These are phyloP conservation scores for Danaus chrysippus DNA, from an alignment of 2,888 invertebrate genomes.

Conservation along the genomic window DNA sequence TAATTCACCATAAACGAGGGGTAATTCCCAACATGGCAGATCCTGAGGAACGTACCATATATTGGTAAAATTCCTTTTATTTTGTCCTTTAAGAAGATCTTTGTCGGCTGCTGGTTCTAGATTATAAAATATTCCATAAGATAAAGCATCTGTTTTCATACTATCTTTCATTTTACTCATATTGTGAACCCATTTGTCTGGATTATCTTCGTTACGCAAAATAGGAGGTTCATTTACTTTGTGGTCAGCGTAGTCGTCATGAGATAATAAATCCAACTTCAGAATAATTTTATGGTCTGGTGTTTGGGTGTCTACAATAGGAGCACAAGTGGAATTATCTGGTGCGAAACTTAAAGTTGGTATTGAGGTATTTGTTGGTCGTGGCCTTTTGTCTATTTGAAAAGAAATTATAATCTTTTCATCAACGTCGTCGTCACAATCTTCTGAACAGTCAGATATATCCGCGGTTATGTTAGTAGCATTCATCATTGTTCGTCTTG, in stretches of 20 bases:
- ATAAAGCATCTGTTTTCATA: conserved; percentile 12
- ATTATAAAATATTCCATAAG: conserved; percentile 48
- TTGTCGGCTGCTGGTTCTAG: conserved; percentile 47
- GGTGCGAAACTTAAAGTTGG: no score
- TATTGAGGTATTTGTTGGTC: background rate
- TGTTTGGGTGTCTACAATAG: conserved; percentile 4
- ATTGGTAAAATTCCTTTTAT: conserved; percentile 26
- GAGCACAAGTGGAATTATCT: no score
- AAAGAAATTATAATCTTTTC: conserved; percentile 13
- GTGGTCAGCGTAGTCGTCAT: background rate
- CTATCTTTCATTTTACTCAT: conserved; percentile 10
- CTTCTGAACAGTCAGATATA: background rate
- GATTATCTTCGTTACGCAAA: conserved; percentile 10
- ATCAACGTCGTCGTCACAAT: background rate
- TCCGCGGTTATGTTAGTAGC: background rate
- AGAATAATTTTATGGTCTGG: background rate
- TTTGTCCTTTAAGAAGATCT: conserved; percentile 25
- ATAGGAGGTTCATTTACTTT: background rate
- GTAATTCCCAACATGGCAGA: conserved; percentile 64
- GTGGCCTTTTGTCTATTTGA: conserved; percentile 1
- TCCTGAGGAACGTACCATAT: conserved; percentile 63
- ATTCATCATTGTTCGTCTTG: conserved; percentile 12
- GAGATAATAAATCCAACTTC: background rate
- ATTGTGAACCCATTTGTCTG: conserved; percentile 4
- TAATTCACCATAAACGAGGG: conserved; percentile 55